These are phyloP conservation scores for Turritopsis rubra DNA, from an alignment of 30 jellyfish, hydroid and myxozoan genomes.

Conservation along the genomic window DNA sequence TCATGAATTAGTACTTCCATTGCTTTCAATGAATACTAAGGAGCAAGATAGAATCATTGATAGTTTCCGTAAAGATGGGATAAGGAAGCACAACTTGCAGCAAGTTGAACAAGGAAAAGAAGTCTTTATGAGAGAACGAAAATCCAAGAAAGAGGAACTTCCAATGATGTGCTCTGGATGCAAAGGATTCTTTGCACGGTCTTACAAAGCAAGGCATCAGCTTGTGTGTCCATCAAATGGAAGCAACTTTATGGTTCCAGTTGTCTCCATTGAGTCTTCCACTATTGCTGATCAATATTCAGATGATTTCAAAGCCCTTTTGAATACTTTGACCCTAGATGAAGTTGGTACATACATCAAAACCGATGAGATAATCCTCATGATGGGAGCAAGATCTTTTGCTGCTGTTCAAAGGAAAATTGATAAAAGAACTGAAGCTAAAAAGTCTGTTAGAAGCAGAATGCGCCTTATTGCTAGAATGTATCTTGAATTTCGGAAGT, in stretches of 20 bases:
- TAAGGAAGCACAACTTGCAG: background rate
- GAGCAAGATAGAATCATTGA: constrained; percentile 24
- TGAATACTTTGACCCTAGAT: background rate
- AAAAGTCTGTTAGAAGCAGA: background rate
- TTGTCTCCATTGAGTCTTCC: background rate
- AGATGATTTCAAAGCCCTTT: background rate
- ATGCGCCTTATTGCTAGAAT: background rate
- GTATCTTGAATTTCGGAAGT: background rate
- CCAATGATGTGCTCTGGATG: constrained; percentile 29
- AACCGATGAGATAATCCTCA: background rate
- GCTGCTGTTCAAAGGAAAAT: background rate
- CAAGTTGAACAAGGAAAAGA: background rate
- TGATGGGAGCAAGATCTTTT: constrained; percentile 1
- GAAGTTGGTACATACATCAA: background rate
- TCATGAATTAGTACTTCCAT: constrained; percentile 4
- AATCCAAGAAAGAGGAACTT: background rate
- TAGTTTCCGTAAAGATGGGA: background rate
- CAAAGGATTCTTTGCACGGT: constrained; percentile 9
- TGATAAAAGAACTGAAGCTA: background rate
- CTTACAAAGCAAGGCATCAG: constrained; percentile 25
- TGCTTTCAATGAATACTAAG: background rate
- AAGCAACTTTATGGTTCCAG: constrained; percentile 11
- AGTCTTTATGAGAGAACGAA: constrained; percentile 16
- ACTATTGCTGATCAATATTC: background rate
- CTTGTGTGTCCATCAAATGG: constrained; percentile 12